These are phyloP conservation scores for Sinotaia quadrata DNA, from an alignment of 2,888 invertebrate genomes.

Conservation along the genomic window DNA sequence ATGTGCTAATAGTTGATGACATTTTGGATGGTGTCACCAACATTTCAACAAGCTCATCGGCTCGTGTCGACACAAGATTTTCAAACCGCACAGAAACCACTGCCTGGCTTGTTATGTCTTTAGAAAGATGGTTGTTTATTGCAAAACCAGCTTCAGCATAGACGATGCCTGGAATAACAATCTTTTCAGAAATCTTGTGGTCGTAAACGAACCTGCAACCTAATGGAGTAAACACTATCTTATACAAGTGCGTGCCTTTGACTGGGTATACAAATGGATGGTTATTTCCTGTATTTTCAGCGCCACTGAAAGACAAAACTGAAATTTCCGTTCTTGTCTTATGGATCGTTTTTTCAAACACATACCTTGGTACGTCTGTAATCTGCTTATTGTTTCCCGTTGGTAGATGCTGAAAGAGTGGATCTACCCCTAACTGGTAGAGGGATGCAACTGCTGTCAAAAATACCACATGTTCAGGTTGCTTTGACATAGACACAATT, in stretches of 20 bases:
- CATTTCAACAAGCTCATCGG: neutral
- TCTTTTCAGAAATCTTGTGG: constrained; percentile 39
- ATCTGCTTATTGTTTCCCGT: constrained; percentile 16
- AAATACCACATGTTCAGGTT: constrained; percentile 28
- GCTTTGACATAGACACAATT: constrained; percentile 35
- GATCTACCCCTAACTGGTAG: constrained; percentile 34
- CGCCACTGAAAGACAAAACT: constrained; percentile 27
- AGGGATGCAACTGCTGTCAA: constrained; percentile 28
- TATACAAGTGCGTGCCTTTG: constrained; percentile 17
- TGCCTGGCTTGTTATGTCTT: neutral
- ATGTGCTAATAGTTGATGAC: no score
- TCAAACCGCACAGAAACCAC: constrained; percentile 20
- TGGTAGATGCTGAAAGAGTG: constrained; percentile 17
- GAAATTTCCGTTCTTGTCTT: constrained; percentile 36
- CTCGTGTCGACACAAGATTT: constrained; percentile 1
- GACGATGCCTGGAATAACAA: constrained; percentile 43
- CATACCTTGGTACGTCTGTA: constrained; percentile 41
- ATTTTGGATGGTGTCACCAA: no score
- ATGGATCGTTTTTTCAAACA: constrained; percentile 36
- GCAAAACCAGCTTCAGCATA: constrained; percentile 49
- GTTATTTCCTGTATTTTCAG: constrained; percentile 21
- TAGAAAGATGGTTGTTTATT: constrained; percentile 22
- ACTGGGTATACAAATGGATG: constrained; percentile 28
- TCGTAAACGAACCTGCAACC: constrained; percentile 38
- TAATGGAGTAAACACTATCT: constrained; percentile 8